phyloP scores from a whole-genome alignment of 2,797 vertebrate species.

The Coendou prehensilis region DNA sequence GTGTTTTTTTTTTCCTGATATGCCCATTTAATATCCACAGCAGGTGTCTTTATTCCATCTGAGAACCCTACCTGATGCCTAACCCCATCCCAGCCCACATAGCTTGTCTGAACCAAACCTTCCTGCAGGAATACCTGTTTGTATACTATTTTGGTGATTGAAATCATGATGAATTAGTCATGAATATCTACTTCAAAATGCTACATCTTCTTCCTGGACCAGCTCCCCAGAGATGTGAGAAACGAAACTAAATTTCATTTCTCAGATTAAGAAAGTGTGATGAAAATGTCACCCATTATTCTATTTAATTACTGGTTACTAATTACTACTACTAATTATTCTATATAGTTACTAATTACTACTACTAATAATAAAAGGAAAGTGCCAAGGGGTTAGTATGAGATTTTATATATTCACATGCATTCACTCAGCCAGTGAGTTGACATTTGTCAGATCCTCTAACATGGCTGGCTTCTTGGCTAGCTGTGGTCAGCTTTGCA shows the following conservation, averaged over 20 bases:
- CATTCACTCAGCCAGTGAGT: not conserved
- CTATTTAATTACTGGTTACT: not conserved
- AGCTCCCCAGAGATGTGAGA: slow-evolving; percentile 20
- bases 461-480: not conserved
- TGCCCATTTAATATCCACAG: not conserved
- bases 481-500: not conserved
- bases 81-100: not conserved
- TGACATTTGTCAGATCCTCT: not conserved
- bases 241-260: not conserved
- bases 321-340: not conserved
- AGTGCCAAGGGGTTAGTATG: not conserved
- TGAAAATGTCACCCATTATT: not conserved
- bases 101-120: not conserved
- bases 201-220: not conserved
- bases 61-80: not conserved
- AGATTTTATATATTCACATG: not conserved
- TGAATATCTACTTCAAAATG: slow-evolving; percentile 33
- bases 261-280: not conserved
- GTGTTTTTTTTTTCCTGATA: not conserved
- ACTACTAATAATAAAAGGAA: not conserved
- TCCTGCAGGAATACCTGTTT: not conserved
- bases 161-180: not conserved
- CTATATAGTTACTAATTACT: too few relatives aligned
- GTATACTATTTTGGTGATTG: not conserved
- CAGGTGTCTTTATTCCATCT: not conserved